Percentiles rank a stretch among this genome's conserved stretches.
Evolutionary conservation across 1,140 invertebrate species (phyloP).

Genomic region (Harpegnathos saltator): DNA sequence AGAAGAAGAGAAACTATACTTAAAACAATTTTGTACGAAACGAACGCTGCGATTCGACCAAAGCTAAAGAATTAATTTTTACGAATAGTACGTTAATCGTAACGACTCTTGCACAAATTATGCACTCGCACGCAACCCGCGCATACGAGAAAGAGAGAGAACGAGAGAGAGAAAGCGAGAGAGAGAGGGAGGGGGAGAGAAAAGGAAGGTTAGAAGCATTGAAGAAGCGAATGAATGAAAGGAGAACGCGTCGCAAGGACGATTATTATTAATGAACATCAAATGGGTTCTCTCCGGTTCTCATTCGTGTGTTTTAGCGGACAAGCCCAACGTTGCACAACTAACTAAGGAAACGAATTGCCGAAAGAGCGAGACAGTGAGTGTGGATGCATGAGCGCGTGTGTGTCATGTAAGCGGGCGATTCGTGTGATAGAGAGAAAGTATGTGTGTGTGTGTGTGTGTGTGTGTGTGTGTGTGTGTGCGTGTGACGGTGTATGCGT

Average conservation of each 20-base stretch:
- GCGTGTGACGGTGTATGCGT: neutral
- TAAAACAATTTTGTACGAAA: constrained; percentile 59
- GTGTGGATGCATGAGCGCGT: neutral
- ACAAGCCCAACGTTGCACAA: constrained; percentile 81
- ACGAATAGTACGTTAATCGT: constrained; percentile 50
- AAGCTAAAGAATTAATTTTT: constrained; percentile 63
- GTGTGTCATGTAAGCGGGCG: neutral
- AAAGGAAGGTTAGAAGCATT: neutral
- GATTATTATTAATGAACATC: constrained; percentile 59
- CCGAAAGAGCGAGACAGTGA: constrained; percentile 51
- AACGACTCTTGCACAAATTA: constrained; percentile 61
- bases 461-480: constrained; percentile 6
- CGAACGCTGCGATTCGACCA: constrained; percentile 63
- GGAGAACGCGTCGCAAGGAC: constrained; percentile 54
- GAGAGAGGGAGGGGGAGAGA: too few species aligned
- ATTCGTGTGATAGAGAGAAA: neutral
- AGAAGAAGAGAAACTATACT: neutral
- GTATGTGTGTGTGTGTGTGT: constrained; percentile 10
- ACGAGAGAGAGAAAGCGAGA: neutral
- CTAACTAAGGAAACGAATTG: constrained; percentile 75
- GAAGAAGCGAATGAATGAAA: constrained; percentile 29
- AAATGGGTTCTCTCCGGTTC: constrained; percentile 62
- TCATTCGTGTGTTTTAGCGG: constrained; percentile 73
- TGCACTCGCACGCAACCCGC: constrained; percentile 52
- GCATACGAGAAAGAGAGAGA: neutral